Conservation (phyloP, 2,888 invertebrate genomes). For the Spicauda simplicius region DNA sequence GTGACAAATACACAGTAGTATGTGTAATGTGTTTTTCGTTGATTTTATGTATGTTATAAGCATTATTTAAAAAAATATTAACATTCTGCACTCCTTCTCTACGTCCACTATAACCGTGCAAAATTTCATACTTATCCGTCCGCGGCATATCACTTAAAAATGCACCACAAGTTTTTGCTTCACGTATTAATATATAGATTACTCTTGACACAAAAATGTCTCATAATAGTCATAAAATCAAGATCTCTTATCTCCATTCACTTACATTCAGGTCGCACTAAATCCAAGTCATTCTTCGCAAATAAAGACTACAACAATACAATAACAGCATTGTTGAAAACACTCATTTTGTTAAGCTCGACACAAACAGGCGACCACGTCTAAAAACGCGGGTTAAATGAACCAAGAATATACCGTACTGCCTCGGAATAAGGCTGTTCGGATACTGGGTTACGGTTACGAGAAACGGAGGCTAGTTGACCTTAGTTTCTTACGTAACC, state of each 20-base stretch:
- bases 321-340: constrained; percentile 37
- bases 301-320: constrained; percentile 35
- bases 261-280: constrained; percentile 14
- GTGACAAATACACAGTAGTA: too few relatives aligned
- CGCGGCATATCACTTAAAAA: too few relatives aligned
- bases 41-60: too few relatives aligned
- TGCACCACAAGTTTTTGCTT: too few relatives aligned
- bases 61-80: too few relatives aligned
- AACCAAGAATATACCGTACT: constrained; percentile 17
- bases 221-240: background rate
- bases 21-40: too few relatives aligned
- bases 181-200: too few relatives aligned
- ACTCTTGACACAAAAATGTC: too few relatives aligned
- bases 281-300: constrained; percentile 32
- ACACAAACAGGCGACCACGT: constrained; percentile 33
- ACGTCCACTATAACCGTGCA: too few relatives aligned
- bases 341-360: constrained; percentile 37
- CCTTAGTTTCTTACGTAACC: constrained; percentile 45
- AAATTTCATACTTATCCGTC: too few relatives aligned
- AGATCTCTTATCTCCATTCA: constrained; percentile 12
- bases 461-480: constrained; percentile 27
- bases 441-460: constrained; percentile 24
- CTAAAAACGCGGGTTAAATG: constrained; percentile 38
- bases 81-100: too few relatives aligned
- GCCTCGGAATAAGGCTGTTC: constrained; percentile 7